Evolutionary conservation across 1,140 invertebrate genomes (phyloP).

Genomic region (Apis cerana): DNA sequence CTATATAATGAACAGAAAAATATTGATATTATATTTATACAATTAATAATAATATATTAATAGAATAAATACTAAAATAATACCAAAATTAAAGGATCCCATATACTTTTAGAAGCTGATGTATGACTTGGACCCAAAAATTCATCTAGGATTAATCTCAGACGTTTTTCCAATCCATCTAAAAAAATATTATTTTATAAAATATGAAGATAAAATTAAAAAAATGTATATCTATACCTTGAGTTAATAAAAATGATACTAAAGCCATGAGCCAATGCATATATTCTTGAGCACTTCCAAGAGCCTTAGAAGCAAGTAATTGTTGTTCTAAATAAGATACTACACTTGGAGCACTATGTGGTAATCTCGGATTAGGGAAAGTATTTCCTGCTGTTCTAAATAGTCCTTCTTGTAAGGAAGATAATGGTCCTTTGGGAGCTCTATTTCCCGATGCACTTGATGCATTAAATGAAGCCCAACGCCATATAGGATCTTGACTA

Average conservation of each 20-base stretch:
- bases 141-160: constrained; percentile 87
- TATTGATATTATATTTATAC: background rate
- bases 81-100: constrained; percentile 83
- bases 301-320: constrained; percentile 85
- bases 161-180: constrained; percentile 85
- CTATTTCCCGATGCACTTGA: constrained; percentile 68
- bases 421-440: constrained; percentile 73
- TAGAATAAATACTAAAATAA: constrained; percentile 52
- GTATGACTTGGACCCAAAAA: constrained; percentile 88
- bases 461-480: constrained; percentile 76
- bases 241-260: constrained; percentile 88
- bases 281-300: constrained; percentile 88
- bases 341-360: constrained; percentile 75
- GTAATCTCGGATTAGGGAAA: constrained; percentile 72
- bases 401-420: constrained; percentile 75
- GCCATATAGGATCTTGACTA: constrained; percentile 80
- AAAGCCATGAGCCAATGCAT: constrained; percentile 89
- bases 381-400: constrained; percentile 72
- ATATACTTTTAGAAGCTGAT: constrained; percentile 82
- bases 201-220: background rate
- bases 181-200: constrained; percentile 53
- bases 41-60: background rate
- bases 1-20: constrained; percentile 79
- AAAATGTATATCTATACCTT: constrained; percentile 82
- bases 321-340: constrained; percentile 90